Percentiles rank a stretch among this genome's conserved stretches.
Conservation (phyloP, 2,888 invertebrate species). For the Tuta absoluta region DNA sequence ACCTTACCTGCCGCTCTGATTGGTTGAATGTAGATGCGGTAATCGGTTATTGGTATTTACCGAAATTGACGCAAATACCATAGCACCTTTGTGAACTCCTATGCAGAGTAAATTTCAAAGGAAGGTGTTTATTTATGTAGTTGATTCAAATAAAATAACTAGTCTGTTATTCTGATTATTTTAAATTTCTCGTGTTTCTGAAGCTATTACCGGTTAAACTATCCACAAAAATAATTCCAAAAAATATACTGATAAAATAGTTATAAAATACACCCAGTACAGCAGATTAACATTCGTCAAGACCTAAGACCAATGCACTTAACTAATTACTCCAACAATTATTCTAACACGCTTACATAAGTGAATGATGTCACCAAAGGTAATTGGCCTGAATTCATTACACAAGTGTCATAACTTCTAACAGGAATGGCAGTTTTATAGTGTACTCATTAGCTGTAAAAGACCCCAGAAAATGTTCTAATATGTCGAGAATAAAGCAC, state of each 20-base stretch:
- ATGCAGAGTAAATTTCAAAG: too few relatives aligned
- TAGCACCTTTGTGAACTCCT: background rate
- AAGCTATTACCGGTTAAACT: too few relatives aligned
- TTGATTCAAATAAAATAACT: too few relatives aligned
- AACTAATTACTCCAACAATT: conserved; percentile 55
- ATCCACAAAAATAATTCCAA: too few relatives aligned
- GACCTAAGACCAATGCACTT: background rate
- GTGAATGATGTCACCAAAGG: conserved; percentile 56
- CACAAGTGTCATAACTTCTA: conserved; percentile 54
- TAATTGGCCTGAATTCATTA: conserved; percentile 60
- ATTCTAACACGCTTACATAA: conserved; percentile 60
- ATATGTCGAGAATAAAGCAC: background rate
- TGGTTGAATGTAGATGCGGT: background rate
- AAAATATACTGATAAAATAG: too few relatives aligned
- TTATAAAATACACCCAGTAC: background rate
- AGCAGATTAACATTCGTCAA: background rate
- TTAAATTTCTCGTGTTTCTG: too few relatives aligned
- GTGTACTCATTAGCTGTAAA: background rate
- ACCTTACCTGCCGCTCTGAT: conserved; percentile 4
- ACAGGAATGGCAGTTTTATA: conserved; percentile 53
- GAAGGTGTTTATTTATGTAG: too few relatives aligned
- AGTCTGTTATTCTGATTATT: too few relatives aligned
- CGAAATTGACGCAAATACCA: background rate
- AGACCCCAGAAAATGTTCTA: background rate
- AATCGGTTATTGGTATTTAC: conserved; percentile 1